Evolutionary conservation across 1,140 invertebrate genomes (phyloP), one percentile per base, ranked within the genome.

Genomic region (Plectrocnemia conspersa): DNA sequence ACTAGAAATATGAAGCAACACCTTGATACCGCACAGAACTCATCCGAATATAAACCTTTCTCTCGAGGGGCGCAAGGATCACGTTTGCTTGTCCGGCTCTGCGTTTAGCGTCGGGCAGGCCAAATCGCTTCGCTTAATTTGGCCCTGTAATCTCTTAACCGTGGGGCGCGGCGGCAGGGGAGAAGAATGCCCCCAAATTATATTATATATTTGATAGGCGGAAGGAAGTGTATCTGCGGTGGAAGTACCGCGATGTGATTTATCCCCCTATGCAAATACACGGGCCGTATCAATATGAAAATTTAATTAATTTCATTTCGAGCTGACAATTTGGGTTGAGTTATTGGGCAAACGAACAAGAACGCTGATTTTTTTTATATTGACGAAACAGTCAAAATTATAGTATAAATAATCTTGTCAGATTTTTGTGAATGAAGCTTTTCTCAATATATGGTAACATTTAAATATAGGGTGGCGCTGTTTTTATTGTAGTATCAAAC

Each of bases 1-100:
- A 56, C 53, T 52, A 46, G 58, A 59, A 59, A 55, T 59, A 59
- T 59, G 49, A 55, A 55, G 53, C 53, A 59, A 59, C 58, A 59
- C 58, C 58, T 59, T 52, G 47, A 41, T 32, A 21, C 3, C 22
- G 9, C 29, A 9, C 9, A 18, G 23, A 6, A 35, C 23, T 18
- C 44, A 15, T n/a, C 25, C 56, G 29, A 58, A 58, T 32, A 16
- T 48, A 40, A 19, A 49, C 27, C 45, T 33, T 41, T 46, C 19
- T 13, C 11, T 41, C 3, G 29, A n/a, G 32, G 42, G 16, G 23
- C 29, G 33, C 22, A 47, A 53, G 56, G 50, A 40, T 35, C 18
- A 36, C 33, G 46, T 52, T 52, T 44, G 33, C 46, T 36, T 49
- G 29, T 24, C 23, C 2, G 18, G n/a, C 35, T 24, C 41, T 7